These are phyloP conservation scores for Arizona elegans DNA, from an alignment of 2,113 vertebrate species.

Conservation along the genomic window DNA sequence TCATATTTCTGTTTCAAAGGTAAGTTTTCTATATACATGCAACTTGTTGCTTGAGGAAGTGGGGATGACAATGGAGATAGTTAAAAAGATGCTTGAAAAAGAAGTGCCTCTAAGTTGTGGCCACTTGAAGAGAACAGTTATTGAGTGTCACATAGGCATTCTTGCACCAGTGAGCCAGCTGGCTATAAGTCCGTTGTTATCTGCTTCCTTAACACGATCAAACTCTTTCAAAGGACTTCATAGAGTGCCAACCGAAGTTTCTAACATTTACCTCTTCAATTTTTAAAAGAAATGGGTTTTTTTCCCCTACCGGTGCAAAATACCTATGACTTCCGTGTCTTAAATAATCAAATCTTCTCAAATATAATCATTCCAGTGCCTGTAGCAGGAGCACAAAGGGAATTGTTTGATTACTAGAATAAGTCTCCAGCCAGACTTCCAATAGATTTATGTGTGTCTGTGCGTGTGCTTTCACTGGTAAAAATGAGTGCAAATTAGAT, in stretches of 20 bases:
- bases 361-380: not conserved
- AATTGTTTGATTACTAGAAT: not conserved
- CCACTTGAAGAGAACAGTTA: not conserved
- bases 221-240: not conserved
- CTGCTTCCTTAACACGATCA: not conserved
- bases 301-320: not conserved
- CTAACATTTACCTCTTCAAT: not conserved
- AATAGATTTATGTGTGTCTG: not conserved
- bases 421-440: not conserved
- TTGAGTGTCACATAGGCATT: not conserved
- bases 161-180: not conserved
- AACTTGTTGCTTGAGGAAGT: not conserved
- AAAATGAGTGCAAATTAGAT: not conserved
- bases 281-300: accelerated
- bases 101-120: not conserved
- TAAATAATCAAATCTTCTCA: not conserved
- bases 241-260: not conserved
- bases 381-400: not conserved
- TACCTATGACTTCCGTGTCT: not conserved
- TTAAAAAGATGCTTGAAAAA: not conserved
- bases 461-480: not conserved
- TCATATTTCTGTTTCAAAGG: not conserved
- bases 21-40: not conserved
- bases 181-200: not conserved
- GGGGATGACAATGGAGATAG: not conserved